These are phyloP conservation scores for Gastrophryne carolinensis DNA, from an alignment of 2,797 vertebrate species.

Conservation along the genomic window DNA sequence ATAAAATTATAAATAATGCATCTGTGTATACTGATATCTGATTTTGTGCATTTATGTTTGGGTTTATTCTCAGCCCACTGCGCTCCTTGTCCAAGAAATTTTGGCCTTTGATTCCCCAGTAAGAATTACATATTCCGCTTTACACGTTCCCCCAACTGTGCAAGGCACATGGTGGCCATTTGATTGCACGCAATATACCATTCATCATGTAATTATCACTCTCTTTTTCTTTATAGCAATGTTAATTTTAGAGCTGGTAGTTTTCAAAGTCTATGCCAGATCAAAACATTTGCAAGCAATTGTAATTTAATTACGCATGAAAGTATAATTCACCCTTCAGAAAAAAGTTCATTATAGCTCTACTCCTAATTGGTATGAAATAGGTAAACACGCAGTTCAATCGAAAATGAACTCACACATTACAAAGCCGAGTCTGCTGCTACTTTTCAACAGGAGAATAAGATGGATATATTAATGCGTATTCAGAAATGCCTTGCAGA, in stretches of 20 bases:
- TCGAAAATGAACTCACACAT: too few species aligned
- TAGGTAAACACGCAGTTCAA: slow-evolving; percentile 17
- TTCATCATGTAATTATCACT: slow-evolving; percentile 38
- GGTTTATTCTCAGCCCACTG: slow-evolving; percentile 38
- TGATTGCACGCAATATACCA: slow-evolving; percentile 8
- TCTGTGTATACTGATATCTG: slow-evolving; percentile 3
- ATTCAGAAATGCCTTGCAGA: not conserved
- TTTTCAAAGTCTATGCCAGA: slow-evolving; percentile 1
- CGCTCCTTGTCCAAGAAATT: slow-evolving; percentile 30
- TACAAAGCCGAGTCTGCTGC: not conserved
- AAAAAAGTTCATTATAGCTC: not conserved
- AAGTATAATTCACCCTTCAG: slow-evolving; percentile 28
- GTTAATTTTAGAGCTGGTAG: slow-evolving; percentile 5
- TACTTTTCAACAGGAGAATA: not conserved
- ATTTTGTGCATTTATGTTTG: slow-evolving; percentile 26
- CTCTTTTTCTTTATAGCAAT: slow-evolving; percentile 10
- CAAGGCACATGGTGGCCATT: slow-evolving; percentile 27
- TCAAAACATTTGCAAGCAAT: slow-evolving; percentile 22
- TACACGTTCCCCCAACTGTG: slow-evolving; percentile 41
- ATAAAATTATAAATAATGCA: too few species aligned
- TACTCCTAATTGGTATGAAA: not conserved
- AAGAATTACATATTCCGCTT: slow-evolving; percentile 42
- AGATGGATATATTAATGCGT: not conserved
- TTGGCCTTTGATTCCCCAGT: slow-evolving; percentile 28
- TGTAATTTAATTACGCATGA: slow-evolving; percentile 39